phyloP scores from a whole-genome alignment of 2,113 vertebrate genomes.

The Ciconia stormi region DNA sequence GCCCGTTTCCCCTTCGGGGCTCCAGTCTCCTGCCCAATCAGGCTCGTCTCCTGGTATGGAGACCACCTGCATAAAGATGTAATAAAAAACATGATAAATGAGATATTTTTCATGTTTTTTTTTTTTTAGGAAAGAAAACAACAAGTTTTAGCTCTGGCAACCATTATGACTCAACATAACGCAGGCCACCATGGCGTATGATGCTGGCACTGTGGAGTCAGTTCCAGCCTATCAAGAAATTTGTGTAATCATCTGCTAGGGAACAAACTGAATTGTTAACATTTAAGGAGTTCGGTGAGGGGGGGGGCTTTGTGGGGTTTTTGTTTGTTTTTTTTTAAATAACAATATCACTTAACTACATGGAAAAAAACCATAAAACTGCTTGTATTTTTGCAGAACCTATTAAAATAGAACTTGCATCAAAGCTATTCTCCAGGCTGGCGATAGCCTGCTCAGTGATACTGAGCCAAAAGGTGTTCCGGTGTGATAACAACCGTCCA shows the following conservation, averaged over 20 bases:
- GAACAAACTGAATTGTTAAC: not conserved
- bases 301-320: not conserved
- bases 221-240: not conserved
- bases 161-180: slow-evolving; percentile 35
- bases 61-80: slow-evolving; percentile 81
- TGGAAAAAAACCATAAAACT: not conserved
- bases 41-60: slow-evolving; percentile 83
- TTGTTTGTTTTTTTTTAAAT: not conserved
- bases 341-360: not conserved
- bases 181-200: not conserved
- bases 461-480: not conserved
- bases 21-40: slow-evolving; percentile 86
- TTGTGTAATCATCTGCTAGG: not conserved
- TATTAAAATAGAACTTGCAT: not conserved
- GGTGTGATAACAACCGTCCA: not conserved
- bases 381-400: not conserved
- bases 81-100: slow-evolving; percentile 80
- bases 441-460: not conserved
- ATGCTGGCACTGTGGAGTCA: not conserved
- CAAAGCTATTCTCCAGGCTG: not conserved
- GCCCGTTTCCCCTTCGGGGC: slow-evolving; percentile 83
- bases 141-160: slow-evolving; percentile 53
- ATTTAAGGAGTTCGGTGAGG: not conserved
- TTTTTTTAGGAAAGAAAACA: slow-evolving; percentile 46
- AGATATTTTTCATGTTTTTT: slow-evolving; percentile 73